These are phyloP conservation scores for Rhynchopsitta pachyrhyncha DNA, from an alignment of 2,113 vertebrate species.

Conservation along the genomic window DNA sequence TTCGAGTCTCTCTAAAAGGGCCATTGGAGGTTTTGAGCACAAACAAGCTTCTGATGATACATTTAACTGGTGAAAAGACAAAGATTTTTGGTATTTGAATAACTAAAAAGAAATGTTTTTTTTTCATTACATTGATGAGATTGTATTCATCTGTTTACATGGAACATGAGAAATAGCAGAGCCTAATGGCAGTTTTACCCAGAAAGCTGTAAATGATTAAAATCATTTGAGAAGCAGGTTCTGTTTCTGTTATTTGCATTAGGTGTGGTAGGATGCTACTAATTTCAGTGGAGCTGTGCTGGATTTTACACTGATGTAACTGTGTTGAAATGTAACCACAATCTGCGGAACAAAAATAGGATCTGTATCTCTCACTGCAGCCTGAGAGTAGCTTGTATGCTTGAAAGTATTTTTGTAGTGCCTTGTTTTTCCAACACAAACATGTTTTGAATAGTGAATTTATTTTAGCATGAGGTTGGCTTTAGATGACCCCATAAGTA, in stretches of 20 bases:
- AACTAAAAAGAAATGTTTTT: background rate
- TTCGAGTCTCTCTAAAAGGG: background rate
- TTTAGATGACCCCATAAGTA: background rate
- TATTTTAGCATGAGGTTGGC: background rate
- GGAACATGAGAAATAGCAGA: background rate
- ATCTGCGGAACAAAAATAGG: background rate
- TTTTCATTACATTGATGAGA: background rate
- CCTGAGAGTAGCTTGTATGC: background rate
- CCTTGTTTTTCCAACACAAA: background rate
- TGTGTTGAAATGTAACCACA: background rate
- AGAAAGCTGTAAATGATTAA: background rate
- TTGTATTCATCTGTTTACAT: background rate
- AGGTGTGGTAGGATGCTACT: background rate
- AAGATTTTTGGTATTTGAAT: background rate
- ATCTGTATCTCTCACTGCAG: background rate
- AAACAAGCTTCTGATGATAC: slow-evolving; percentile 18
- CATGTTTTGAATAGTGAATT: background rate
- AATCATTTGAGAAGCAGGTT: background rate
- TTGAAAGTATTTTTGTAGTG: background rate
- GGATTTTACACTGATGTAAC: background rate
- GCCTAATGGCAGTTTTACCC: background rate
- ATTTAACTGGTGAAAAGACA: background rate
- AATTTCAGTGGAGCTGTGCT: background rate
- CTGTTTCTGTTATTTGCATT: background rate
- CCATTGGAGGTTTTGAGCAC: background rate